Evolutionary conservation across 2,113 vertebrate species (phyloP).

Genomic region (Clarias macrocephalus): DNA sequence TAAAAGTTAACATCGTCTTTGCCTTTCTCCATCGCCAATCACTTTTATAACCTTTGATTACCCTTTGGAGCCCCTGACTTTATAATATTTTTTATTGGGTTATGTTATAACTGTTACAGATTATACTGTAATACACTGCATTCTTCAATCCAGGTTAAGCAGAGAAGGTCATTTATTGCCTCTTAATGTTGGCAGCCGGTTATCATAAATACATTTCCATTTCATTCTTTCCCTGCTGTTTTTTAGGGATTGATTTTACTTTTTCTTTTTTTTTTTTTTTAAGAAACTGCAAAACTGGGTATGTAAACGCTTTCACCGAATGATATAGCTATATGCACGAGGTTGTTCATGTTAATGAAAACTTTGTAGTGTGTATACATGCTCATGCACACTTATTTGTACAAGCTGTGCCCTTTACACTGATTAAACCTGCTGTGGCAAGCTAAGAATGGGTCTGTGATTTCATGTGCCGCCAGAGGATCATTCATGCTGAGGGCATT

Average conservation of each 20-base stretch:
- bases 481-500: conserved; percentile 17
- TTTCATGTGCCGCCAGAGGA: conserved; percentile 20
- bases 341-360: neutral
- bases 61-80: neutral
- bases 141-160: neutral
- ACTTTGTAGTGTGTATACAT: neutral
- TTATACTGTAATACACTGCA: neutral
- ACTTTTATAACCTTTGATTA: neutral
- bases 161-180: neutral
- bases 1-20: neutral
- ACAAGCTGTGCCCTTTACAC: conserved; percentile 12
- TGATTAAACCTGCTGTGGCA: conserved; percentile 31
- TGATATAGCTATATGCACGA: neutral
- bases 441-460: conserved; percentile 1
- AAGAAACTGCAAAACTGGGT: neutral
- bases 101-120: neutral
- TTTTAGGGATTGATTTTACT: neutral
- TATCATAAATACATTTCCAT: neutral
- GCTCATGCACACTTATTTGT: conserved; percentile 3
- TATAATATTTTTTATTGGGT: neutral
- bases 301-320: neutral
- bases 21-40: neutral
- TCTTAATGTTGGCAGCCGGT: neutral
- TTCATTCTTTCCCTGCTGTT: neutral
- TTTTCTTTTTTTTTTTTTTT: too few species aligned